Conservation (phyloP, 2,113 vertebrate species). For the Sander vitreus region DNA sequence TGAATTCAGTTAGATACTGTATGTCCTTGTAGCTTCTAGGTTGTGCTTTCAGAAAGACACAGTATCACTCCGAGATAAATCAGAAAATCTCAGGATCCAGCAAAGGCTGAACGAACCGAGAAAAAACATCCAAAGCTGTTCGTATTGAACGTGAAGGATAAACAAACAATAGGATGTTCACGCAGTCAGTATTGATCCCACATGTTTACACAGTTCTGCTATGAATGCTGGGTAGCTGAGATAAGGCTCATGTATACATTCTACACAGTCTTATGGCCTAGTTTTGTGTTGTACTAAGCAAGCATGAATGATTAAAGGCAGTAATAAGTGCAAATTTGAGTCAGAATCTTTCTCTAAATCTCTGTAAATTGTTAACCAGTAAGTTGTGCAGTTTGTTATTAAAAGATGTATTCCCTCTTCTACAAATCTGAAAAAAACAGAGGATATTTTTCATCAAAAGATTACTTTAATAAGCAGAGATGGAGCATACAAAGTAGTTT, state of each 20-base stretch:
- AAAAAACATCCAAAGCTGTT: constrained; percentile 37
- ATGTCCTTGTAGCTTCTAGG: constrained; percentile 26
- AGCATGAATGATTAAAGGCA: neutral
- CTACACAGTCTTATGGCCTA: neutral
- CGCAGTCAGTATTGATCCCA: constrained; percentile 35
- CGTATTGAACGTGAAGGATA: constrained; percentile 18
- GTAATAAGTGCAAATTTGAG: neutral
- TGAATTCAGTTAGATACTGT: constrained; percentile 30
- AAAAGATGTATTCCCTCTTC: neutral
- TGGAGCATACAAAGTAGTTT: neutral
- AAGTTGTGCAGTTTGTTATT: neutral
- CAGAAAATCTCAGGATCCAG: constrained; percentile 43
- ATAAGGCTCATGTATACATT: constrained; percentile 37
- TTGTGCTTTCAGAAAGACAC: constrained; percentile 25
- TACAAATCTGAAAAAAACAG: neutral
- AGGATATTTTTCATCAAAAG: neutral
- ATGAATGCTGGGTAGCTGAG: constrained; percentile 14
- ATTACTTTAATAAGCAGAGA: neutral
- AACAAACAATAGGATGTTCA: constrained; percentile 38
- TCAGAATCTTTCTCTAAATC: neutral
- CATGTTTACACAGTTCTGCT: constrained; percentile 36
- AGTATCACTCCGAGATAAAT: constrained; percentile 18
- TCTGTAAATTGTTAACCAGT: neutral
- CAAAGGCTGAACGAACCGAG: constrained; percentile 33
- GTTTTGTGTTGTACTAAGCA: neutral